phyloP scores from a whole-genome alignment of 2,797 vertebrate genomes.

The Otus scops region DNA sequence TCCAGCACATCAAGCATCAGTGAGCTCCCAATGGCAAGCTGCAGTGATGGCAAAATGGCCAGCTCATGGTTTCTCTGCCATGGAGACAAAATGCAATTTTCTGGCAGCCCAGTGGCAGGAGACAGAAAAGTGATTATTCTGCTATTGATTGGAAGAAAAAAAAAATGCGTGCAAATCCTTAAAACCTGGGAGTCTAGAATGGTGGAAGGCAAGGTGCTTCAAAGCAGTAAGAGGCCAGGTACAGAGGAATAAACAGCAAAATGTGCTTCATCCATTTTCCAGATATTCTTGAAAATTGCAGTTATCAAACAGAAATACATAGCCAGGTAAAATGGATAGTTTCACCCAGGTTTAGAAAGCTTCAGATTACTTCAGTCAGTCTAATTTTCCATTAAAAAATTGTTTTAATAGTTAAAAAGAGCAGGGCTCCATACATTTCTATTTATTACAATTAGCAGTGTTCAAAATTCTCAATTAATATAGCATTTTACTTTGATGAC shows the following conservation, averaged over 20 bases:
- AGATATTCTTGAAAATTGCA: background rate
- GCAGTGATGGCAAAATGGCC: background rate
- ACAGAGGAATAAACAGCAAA: background rate
- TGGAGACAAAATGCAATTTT: background rate
- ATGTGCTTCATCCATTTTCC: background rate
- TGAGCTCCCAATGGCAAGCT: background rate
- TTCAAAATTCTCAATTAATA: constrained; percentile 51
- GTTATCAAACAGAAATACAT: constrained; percentile 7
- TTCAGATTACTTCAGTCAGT: background rate
- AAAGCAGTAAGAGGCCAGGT: background rate
- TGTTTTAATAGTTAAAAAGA: constrained; percentile 35
- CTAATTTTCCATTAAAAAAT: background rate
- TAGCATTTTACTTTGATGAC: constrained; percentile 42
- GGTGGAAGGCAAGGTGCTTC: background rate
- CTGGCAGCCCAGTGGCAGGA: background rate
- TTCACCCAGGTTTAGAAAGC: background rate
- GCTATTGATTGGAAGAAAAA: background rate
- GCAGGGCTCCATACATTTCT: background rate
- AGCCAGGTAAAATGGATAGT: background rate
- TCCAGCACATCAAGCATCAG: background rate
- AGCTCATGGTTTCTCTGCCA: background rate
- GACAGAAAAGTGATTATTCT: background rate
- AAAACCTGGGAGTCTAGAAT: background rate
- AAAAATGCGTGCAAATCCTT: background rate
- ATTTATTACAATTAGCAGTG: constrained; percentile 51